phyloP scores from a whole-genome alignment of 2,797 vertebrate genomes.

The Oreochromis grahami region DNA sequence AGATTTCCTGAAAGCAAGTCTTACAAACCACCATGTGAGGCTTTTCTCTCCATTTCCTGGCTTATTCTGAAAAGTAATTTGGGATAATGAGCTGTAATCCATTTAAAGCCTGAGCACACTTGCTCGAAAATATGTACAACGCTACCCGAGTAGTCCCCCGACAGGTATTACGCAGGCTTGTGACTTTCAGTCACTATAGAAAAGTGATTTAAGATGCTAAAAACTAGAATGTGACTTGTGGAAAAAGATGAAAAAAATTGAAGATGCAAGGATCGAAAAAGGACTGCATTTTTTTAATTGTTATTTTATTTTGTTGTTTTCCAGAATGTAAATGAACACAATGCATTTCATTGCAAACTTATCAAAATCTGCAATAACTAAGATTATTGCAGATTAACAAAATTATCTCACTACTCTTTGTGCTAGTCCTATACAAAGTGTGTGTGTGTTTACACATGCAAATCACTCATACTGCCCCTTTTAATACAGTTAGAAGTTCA shows the following conservation, averaged over 20 bases:
- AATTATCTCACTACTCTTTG: not conserved
- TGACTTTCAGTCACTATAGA: not conserved
- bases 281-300: not conserved
- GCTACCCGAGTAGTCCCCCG: not conserved
- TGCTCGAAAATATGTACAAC: constrained; percentile 14
- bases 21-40: constrained; percentile 24
- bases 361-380: not conserved
- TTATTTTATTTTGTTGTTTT: not conserved
- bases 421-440: not conserved
- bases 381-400: not conserved
- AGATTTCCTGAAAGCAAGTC: constrained; percentile 28
- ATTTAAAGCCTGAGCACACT: constrained; percentile 54
- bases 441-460: not conserved
- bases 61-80: constrained; percentile 54
- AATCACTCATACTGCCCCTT: not conserved
- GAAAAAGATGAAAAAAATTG: not conserved
- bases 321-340: fast-evolving
- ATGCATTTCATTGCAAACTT: not conserved
- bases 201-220: not conserved
- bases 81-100: constrained; percentile 66
- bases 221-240: not conserved
- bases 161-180: constrained; percentile 25
- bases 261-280: not conserved
- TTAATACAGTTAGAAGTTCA: not conserved
- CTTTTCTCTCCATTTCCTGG: constrained; percentile 17